phyloP scores from a whole-genome alignment of 2,888 invertebrate species.

The Agrochola circellaris region DNA sequence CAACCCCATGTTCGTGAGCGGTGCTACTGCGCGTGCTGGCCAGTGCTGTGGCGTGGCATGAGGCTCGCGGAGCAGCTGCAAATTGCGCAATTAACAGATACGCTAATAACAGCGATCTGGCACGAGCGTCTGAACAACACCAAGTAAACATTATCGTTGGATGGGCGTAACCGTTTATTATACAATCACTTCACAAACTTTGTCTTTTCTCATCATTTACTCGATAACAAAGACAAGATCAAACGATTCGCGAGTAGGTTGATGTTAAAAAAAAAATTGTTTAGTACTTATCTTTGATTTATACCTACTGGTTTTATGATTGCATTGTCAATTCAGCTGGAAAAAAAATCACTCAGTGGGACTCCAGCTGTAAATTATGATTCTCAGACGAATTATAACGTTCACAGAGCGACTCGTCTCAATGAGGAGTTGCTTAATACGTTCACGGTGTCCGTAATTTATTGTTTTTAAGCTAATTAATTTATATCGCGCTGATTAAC shows the following conservation, averaged over 20 bases:
- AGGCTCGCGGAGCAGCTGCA: slow-evolving; percentile 49
- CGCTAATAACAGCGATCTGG: slow-evolving; percentile 73
- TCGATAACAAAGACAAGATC: slow-evolving; percentile 40
- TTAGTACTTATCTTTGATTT: slow-evolving; percentile 9
- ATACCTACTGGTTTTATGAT: background rate
- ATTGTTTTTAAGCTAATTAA: background rate
- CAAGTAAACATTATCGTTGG: slow-evolving; percentile 39
- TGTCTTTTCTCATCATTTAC: slow-evolving; percentile 52
- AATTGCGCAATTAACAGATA: slow-evolving; percentile 77
- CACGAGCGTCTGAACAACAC: slow-evolving; percentile 55
- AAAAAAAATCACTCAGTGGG: slow-evolving; percentile 43
- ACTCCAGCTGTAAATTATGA: slow-evolving; percentile 37
- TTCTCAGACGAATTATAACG: slow-evolving; percentile 37
- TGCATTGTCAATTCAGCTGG: background rate
- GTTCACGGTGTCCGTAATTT: background rate
- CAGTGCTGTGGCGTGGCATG: slow-evolving; percentile 31
- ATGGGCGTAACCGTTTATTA: slow-evolving; percentile 43
- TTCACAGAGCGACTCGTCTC: slow-evolving; percentile 22
- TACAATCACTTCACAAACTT: slow-evolving; percentile 42
- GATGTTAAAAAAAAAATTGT: slow-evolving; percentile 4
- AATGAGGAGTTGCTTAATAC: slow-evolving; percentile 23
- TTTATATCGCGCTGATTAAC: slow-evolving; percentile 29
- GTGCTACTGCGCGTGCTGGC: slow-evolving; percentile 29
- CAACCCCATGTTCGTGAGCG: background rate
- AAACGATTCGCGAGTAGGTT: slow-evolving; percentile 15